A percentile compares a stretch with the other conserved stretches of the same genome.
Conservation (phyloP, 1,140 invertebrate genomes). For the Archivesica marissinica region DNA sequence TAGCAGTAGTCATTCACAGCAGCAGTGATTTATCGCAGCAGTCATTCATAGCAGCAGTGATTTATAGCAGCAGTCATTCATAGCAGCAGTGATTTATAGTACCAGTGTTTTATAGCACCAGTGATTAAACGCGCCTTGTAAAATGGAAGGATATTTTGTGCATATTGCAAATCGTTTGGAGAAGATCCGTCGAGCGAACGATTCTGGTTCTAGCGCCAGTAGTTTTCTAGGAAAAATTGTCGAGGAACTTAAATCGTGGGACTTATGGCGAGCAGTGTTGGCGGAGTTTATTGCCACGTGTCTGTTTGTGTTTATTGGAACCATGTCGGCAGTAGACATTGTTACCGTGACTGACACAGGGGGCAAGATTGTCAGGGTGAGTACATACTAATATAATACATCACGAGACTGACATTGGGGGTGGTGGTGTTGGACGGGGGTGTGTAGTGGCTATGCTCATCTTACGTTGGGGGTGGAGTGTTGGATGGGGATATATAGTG, state of each 20-base stretch:
- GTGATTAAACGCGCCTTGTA: neutral
- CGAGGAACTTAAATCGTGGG: constrained; percentile 85
- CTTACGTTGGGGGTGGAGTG: too few species aligned
- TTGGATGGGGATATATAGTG: too few species aligned
- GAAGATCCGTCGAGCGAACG: constrained; percentile 36
- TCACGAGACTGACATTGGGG: too few species aligned
- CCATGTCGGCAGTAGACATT: neutral
- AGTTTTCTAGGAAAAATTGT: constrained; percentile 9
- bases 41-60: too few species aligned
- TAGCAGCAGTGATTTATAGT: too few species aligned
- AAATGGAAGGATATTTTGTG: constrained; percentile 68
- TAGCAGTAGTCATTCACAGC: too few species aligned
- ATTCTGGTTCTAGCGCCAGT: neutral
- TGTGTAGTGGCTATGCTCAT: too few species aligned
- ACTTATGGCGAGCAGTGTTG: constrained; percentile 94
- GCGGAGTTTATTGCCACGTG: constrained; percentile 94
- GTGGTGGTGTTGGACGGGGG: too few species aligned
- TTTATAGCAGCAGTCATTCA: too few species aligned
- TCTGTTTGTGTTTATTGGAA: constrained; percentile 91
- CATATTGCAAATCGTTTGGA: constrained; percentile 70
- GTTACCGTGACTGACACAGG: neutral
- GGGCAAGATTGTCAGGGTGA: neutral
- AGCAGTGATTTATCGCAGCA: too few species aligned
- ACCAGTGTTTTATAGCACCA: too few species aligned
- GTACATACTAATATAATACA: neutral